phyloP scores from a whole-genome alignment of 2,888 invertebrate species.

The Amiota mariae region DNA sequence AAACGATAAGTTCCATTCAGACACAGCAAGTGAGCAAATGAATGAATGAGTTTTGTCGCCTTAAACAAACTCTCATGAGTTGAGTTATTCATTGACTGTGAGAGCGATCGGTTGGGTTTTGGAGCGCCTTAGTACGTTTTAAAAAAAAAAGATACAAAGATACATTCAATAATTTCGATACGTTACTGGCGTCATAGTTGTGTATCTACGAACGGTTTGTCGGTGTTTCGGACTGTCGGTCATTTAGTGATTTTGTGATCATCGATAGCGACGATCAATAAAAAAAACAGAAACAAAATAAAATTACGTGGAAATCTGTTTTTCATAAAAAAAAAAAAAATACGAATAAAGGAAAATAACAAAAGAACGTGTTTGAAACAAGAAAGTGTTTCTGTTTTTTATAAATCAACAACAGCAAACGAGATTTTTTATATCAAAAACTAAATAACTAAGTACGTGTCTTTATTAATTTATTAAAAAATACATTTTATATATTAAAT shows the following conservation, averaged over 20 bases:
- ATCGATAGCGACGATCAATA: neutral
- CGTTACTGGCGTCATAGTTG: neutral
- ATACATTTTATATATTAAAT: constrained; percentile 1
- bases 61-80: constrained; percentile 18
- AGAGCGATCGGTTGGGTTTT: constrained; percentile 56
- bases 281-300: neutral
- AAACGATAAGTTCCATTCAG: neutral
- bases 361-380: constrained; percentile 14
- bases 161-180: constrained; percentile 6
- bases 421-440: constrained; percentile 31
- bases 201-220: neutral
- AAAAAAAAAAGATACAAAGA: constrained; percentile 16
- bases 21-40: neutral
- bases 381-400: neutral
- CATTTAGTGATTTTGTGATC: neutral
- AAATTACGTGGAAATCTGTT: constrained; percentile 10
- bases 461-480: constrained; percentile 18
- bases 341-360: neutral
- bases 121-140: neutral
- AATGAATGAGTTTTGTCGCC: constrained; percentile 24
- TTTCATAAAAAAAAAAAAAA: neutral
- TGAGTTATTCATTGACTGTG: constrained; percentile 52
- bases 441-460: constrained; percentile 57
- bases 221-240: neutral
- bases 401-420: constrained; percentile 20